Conservation (phyloP, 2,888 invertebrate species). For the Globia sparganii region DNA sequence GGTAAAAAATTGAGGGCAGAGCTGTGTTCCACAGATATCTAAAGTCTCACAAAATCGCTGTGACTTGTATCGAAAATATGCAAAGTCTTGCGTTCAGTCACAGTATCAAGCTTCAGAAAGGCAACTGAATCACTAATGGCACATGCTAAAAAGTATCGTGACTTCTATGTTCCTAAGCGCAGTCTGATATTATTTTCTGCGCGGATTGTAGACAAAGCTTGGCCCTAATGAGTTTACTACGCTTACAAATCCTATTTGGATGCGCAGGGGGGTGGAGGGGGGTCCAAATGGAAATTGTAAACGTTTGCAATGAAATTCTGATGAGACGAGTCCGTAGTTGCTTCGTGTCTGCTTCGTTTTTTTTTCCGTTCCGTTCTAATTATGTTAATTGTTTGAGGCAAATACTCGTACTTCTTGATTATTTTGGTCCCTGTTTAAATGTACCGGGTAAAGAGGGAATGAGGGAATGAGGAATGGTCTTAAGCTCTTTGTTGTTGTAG, state of each 20-base stretch:
- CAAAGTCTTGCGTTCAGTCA: background rate
- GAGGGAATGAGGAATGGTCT: conserved; percentile 8
- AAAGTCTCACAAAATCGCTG: background rate
- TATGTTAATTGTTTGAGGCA: conserved; percentile 63
- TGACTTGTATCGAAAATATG: no score
- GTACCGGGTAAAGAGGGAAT: conserved; percentile 12
- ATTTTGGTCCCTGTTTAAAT: conserved; percentile 48
- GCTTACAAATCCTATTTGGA: conserved; percentile 74
- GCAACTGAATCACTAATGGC: background rate
- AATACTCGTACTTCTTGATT: conserved; percentile 48
- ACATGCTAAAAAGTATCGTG: background rate
- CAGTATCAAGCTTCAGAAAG: background rate
- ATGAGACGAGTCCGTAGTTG: conserved; percentile 61
- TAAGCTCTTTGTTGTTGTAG: conserved; percentile 23
- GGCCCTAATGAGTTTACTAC: conserved; percentile 76
- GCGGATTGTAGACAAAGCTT: conserved; percentile 71
- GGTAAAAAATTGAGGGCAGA: background rate
- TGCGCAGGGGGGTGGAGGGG: conserved; percentile 24
- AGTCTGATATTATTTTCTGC: conserved; percentile 72
- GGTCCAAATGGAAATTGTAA: conserved; percentile 68
- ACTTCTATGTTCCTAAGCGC: conserved; percentile 52
- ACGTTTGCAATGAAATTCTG: conserved; percentile 70
- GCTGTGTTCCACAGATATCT: background rate
- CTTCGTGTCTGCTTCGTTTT: conserved; percentile 45
- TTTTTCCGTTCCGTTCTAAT: conserved; percentile 48